Evolutionary conservation across 30 jellyfish, hydroid and myxozoan species (phyloP).

Genomic region (Turritopsis dohrnii): DNA sequence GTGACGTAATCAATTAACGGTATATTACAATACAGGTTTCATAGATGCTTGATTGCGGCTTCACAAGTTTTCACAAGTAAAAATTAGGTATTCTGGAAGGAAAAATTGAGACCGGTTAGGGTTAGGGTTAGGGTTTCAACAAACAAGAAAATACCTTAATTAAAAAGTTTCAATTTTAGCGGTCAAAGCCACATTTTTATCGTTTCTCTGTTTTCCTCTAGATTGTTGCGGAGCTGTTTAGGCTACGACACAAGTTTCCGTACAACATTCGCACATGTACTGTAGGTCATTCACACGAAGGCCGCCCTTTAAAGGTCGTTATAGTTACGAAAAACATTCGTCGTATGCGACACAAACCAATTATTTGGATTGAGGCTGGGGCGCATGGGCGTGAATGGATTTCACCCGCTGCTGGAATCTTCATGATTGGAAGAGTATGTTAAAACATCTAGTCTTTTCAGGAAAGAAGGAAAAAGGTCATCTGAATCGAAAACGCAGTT

Average conservation of each 20-base stretch:
- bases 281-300: constrained; percentile 9
- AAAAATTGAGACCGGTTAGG: too few species aligned
- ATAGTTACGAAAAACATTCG: background rate
- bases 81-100: too few species aligned
- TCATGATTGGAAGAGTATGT: background rate
- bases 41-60: too few species aligned
- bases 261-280: background rate
- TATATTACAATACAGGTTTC: too few species aligned
- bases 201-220: background rate
- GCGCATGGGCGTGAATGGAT: constrained; percentile 26
- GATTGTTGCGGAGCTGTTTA: background rate
- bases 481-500: too few species aligned
- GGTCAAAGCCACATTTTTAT: background rate
- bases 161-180: too few species aligned
- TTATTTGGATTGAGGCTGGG: constrained; percentile 17
- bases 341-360: background rate
- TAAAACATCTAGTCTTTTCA: background rate
- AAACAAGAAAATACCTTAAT: too few species aligned
- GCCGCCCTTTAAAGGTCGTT: background rate
- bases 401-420: constrained; percentile 6
- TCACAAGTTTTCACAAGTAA: too few species aligned
- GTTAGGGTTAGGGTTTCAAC: too few species aligned
- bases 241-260: background rate
- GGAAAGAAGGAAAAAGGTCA: background rate
- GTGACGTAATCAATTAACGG: too few species aligned